Evolutionary conservation across 2,797 vertebrate species (phyloP).

Genomic region (Pelodytes ibericus): DNA sequence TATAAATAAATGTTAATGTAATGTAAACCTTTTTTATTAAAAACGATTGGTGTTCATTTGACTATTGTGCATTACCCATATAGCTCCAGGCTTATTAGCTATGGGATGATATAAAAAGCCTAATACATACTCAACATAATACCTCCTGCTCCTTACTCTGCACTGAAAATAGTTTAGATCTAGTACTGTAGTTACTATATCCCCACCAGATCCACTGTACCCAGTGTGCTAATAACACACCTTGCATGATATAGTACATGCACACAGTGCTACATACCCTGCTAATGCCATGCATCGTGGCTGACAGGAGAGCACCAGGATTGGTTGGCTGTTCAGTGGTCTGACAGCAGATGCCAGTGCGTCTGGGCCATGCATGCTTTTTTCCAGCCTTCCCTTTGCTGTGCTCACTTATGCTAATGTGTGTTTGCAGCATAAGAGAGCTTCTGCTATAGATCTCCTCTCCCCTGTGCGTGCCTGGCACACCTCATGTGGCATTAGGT

Average conservation of each 20-base stretch:
- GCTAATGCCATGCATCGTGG: neutral
- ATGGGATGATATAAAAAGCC: too few species aligned
- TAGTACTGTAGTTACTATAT: too few species aligned
- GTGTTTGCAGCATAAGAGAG: constrained; percentile 7
- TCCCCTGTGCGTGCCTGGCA: constrained; percentile 17
- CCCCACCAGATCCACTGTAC: neutral
- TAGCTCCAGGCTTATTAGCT: too few species aligned
- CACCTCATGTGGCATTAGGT: constrained; percentile 41
- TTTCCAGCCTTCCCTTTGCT: constrained; percentile 6
- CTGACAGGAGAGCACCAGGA: neutral
- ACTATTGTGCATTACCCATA: too few species aligned
- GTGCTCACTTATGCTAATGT: constrained; percentile 40
- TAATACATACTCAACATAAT: too few species aligned
- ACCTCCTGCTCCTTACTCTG: too few species aligned
- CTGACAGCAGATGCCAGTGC: constrained; percentile 54
- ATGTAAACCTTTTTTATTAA: too few species aligned
- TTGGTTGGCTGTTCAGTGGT: constrained; percentile 41
- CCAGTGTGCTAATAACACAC: neutral
- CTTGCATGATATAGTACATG: neutral
- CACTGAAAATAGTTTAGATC: too few species aligned
- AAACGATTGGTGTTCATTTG: too few species aligned
- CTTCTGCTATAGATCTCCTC: constrained; percentile 33
- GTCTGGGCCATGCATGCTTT: constrained; percentile 35
- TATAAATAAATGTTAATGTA: too few species aligned
- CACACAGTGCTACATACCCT: neutral